phyloP scores from a whole-genome alignment of 1,140 invertebrate genomes.

The Scaptomyza montana region DNA sequence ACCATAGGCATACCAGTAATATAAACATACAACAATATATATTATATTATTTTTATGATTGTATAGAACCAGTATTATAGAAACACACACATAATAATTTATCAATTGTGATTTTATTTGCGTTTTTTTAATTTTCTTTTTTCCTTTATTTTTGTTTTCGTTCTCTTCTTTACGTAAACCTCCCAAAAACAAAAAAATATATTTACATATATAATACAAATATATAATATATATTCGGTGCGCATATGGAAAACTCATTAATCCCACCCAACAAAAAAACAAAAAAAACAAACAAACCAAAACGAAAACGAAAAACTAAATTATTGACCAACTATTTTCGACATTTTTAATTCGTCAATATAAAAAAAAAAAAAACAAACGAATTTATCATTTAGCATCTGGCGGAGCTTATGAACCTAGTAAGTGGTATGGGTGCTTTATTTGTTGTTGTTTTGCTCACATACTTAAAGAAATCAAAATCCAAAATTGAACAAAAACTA shows the following conservation, averaged over 20 bases:
- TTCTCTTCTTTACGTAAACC: constrained; percentile 31
- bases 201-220: constrained; percentile 32
- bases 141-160: constrained; percentile 41
- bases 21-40: neutral
- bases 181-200: constrained; percentile 17
- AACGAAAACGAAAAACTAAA: constrained; percentile 28
- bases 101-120: constrained; percentile 29
- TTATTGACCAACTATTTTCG: constrained; percentile 58
- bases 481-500: constrained; percentile 28
- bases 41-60: constrained; percentile 8
- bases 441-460: constrained; percentile 72
- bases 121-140: constrained; percentile 38
- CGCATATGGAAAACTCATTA: constrained; percentile 69
- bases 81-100: constrained; percentile 33
- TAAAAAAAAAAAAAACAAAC: constrained; percentile 34
- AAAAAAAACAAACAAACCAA: no score
- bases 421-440: constrained; percentile 84
- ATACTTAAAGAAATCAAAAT: constrained; percentile 15
- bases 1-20: neutral
- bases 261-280: constrained; percentile 13
- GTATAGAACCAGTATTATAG: constrained; percentile 30
- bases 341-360: constrained; percentile 32
- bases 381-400: constrained; percentile 75
- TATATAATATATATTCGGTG: constrained; percentile 59
- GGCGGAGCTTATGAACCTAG: constrained; percentile 82